Base-by-base conservation (phyloP, 2,113 vertebrate genomes). In the Xenotilapia leptura region DNA sequence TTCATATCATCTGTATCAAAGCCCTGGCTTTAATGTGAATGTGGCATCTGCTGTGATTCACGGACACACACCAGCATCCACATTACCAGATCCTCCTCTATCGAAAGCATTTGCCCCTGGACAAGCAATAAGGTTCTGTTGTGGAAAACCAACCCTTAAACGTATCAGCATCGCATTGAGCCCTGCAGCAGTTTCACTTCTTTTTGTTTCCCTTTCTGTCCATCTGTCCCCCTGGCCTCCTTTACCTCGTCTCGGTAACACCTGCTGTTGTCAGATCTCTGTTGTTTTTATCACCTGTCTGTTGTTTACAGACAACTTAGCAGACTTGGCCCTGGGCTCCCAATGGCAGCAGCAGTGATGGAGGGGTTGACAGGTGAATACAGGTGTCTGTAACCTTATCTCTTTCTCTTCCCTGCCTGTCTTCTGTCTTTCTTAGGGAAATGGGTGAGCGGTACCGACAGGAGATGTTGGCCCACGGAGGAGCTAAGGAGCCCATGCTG, bases 391-490 rank as follows among this genome's bases (percentile, higher is more conserved):
- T 96, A 93, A 97, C 82, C 10, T 82, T 33, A 92, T 53, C 56
- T 90, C 47, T 77, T 82, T 82, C 28, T 88, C 79, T 79, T 79
- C 21, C 85, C 26, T 80, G 54, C 82, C 36, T 86, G 36, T 82
- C 49, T 90, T 23, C 68, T 6, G 6, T 45, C 45, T 86, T 81
- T 55, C 9, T 73, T 92, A 99, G 99, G 96, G 97, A 96, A 11
- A 97, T 98, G 80, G 98, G 99, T 36, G 98, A 99, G 86, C 98
- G 97, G 86, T 99, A 99, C 83, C 97, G 98, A 6, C 94, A 95
- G 91, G 98, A 99, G 96, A 98, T 99, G 98, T 96, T 99, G 94
- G 97, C 97, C 4, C 97, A 99, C 0, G 99, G 99, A 0, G 99
- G 99, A 86, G 97, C 97, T 84, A 98, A 97, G 92, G 98, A 99